Base-by-base conservation (phyloP, 2,797 vertebrate genomes). In the Ctenosaura bakeri region DNA sequence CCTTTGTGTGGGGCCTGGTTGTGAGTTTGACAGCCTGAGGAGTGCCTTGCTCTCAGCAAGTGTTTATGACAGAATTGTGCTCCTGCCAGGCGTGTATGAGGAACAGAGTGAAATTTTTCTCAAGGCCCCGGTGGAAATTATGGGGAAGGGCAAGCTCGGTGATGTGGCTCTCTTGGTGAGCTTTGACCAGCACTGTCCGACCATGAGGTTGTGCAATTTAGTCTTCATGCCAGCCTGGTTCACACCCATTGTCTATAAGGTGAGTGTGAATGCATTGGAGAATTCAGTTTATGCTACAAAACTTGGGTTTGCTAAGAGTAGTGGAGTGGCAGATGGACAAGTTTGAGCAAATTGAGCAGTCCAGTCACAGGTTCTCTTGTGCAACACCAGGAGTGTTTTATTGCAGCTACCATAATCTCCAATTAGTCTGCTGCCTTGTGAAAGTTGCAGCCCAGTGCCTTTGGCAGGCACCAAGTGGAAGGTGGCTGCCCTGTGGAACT, bases 191-290 rank as follows among this genome's bases (percentile, higher is more conserved):
- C 98, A 98, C 94, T 99, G 98, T 90, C 98, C 98, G 0, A 98
- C 98, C 2, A 97, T 98, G 74, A 96, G 97, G 87, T 96, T 99
- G 88, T 98, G 98, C 96, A 99, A 98, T 90, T 94, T 99, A 86
- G 98, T 99, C 86, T 98, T 99, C 90, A 98, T 99, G 98, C 98
- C 98, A 0, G 97, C 98, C 14, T 98, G 98, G 98, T 99, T 99
- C 97, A 98, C 98, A 32, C 98, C 98, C 0, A 96, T 99, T 83
- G 97, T 99, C 89, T 99, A 98, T 96, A 99, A 99, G 98, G 98
- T 99, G 93, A 95, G 96, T 95, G 10, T 71, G 38, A 14, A 76
- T 59, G 29, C 0, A 4, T 4, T 0, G 20, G 77, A 42, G 20
- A 22, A 69, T 0, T 20, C 12, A 7, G 42, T 9, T 20, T 4